Conservation (phyloP, 2,113 vertebrate species). For the Lophius piscatorius region DNA sequence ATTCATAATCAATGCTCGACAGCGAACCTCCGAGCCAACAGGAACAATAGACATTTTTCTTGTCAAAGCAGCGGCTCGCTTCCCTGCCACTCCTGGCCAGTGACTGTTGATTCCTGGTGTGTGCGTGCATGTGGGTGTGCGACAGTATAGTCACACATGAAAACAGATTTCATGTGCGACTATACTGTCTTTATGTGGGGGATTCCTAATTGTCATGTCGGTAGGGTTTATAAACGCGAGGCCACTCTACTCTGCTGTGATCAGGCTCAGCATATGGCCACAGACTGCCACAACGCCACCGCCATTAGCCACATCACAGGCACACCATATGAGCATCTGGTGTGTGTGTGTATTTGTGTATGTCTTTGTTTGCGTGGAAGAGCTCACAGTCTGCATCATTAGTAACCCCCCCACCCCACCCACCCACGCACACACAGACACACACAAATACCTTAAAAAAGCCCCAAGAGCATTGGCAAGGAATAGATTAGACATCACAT, state of each 20-base stretch:
- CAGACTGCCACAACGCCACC: slow-evolving; percentile 51
- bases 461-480: slow-evolving; percentile 30
- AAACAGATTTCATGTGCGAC: too few species aligned
- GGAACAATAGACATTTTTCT: slow-evolving; percentile 9
- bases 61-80: not conserved
- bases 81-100: slow-evolving; percentile 14
- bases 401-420: slow-evolving; percentile 45
- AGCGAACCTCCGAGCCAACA: slow-evolving; percentile 13
- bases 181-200: slow-evolving; percentile 23
- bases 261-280: slow-evolving; percentile 70
- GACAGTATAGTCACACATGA: too few species aligned
- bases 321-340: slow-evolving; percentile 61
- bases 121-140: slow-evolving; percentile 4
- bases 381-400: slow-evolving; percentile 60
- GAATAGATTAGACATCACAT: slow-evolving; percentile 43
- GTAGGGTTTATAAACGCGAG: slow-evolving; percentile 61
- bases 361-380: slow-evolving; percentile 14
- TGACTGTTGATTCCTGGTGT: slow-evolving; percentile 21
- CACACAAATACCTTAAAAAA: slow-evolving; percentile 3
- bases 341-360: slow-evolving; percentile 21
- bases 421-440: too few species aligned
- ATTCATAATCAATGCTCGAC: slow-evolving; percentile 21
- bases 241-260: slow-evolving; percentile 57
- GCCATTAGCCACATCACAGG: slow-evolving; percentile 65
- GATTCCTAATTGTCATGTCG: slow-evolving; percentile 59